Evolutionary conservation across 1,140 invertebrate species (phyloP).

Genomic region (Procambarus clarkii): DNA sequence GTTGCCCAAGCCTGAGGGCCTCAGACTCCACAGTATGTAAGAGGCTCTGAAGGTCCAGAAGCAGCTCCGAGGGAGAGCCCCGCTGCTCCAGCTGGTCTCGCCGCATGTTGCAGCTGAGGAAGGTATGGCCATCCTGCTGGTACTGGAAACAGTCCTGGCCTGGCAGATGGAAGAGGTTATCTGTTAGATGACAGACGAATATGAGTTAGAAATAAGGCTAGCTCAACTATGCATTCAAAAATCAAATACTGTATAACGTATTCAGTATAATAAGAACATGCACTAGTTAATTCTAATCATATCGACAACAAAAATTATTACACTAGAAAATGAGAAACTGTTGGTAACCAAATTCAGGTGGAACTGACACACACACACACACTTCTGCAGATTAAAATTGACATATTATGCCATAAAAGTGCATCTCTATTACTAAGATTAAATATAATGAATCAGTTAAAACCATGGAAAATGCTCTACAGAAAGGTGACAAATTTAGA

Average conservation of each 20-base stretch:
- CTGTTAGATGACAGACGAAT: conserved; percentile 12
- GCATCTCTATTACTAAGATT: not conserved
- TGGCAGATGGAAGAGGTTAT: conserved; percentile 40
- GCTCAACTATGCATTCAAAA: not conserved
- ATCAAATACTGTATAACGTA: not conserved
- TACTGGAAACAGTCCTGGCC: conserved; percentile 79
- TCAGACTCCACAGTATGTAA: conserved; percentile 70
- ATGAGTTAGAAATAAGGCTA: not conserved
- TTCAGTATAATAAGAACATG: not conserved
- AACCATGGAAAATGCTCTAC: not conserved
- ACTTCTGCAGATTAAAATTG: not conserved
- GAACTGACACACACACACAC: not conserved
- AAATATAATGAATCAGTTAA: not conserved
- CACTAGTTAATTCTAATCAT: not conserved
- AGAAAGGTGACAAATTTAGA: not conserved
- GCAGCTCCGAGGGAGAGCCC: conserved; percentile 63
- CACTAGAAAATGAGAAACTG: not conserved
- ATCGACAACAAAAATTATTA: not conserved
- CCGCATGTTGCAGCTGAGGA: conserved; percentile 78
- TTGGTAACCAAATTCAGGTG: not conserved
- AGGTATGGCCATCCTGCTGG: conserved; percentile 76
- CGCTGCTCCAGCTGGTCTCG: conserved; percentile 77
- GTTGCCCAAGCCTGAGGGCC: conserved; percentile 62
- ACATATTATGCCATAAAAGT: not conserved
- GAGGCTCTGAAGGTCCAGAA: conserved; percentile 67